Conservation (phyloP, 2,888 invertebrate genomes). For the Spilosoma lubricipeda region DNA sequence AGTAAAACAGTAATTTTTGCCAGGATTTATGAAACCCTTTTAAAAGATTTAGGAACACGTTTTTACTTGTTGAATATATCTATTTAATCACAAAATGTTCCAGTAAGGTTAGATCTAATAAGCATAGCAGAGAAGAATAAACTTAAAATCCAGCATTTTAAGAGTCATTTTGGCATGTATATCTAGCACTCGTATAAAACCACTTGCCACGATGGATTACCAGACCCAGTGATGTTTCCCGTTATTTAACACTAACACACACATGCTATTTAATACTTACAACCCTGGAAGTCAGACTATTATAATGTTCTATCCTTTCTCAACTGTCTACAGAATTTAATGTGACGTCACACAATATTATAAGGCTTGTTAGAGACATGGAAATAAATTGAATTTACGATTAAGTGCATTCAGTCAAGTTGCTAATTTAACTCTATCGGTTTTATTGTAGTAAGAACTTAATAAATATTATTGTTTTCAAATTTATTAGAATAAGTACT, state of each 20-base stretch:
- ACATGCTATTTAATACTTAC: constrained; percentile 57
- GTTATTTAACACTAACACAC: constrained; percentile 43
- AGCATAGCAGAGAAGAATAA: background rate
- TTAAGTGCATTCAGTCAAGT: constrained; percentile 7
- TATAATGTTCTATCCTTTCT: constrained; percentile 55
- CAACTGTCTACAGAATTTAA: constrained; percentile 45
- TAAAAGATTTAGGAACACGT: too few species aligned
- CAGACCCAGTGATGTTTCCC: constrained; percentile 17
- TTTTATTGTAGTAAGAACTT: background rate
- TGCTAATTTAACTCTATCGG: background rate
- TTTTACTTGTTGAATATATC: too few species aligned
- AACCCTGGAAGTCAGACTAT: constrained; percentile 76
- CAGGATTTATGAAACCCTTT: background rate
- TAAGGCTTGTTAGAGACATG: constrained; percentile 33
- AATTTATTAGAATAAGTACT: background rate
- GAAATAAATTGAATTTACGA: constrained; percentile 35
- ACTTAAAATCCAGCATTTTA: background rate
- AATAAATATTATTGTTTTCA: too few species aligned
- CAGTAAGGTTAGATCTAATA: background rate
- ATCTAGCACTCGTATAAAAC: constrained; percentile 21
- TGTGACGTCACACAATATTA: constrained; percentile 35
- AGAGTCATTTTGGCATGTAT: background rate
- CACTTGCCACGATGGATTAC: constrained; percentile 21
- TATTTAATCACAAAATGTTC: background rate
- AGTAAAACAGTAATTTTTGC: background rate